phyloP scores from a whole-genome alignment of 2,797 vertebrate species.

The Channa striata region DNA sequence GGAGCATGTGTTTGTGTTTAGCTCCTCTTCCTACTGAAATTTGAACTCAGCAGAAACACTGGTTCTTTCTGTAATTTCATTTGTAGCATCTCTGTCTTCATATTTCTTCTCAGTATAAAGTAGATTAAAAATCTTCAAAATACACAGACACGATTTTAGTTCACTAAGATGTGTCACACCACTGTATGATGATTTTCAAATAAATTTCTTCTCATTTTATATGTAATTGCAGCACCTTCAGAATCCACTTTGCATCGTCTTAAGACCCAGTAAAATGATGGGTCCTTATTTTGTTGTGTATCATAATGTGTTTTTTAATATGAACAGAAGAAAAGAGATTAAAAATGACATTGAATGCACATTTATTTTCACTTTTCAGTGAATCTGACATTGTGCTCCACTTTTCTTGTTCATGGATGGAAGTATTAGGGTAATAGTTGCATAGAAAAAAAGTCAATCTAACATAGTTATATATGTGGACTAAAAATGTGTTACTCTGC shows the following conservation, averaged over 20 bases:
- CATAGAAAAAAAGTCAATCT: background rate
- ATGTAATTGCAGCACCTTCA: too few species aligned
- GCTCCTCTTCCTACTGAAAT: background rate
- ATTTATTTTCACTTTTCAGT: background rate
- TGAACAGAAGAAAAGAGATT: too few species aligned
- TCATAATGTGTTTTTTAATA: too few species aligned
- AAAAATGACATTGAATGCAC: background rate
- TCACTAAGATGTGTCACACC: too few species aligned
- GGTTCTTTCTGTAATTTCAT: background rate
- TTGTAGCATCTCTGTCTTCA: background rate
- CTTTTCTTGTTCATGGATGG: background rate
- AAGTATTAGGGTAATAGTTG: background rate
- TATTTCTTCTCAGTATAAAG: background rate
- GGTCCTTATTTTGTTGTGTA: too few species aligned
- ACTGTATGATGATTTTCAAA: too few species aligned
- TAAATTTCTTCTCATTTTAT: too few species aligned
- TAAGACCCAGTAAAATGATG: too few species aligned
- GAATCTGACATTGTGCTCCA: background rate
- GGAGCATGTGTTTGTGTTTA: background rate
- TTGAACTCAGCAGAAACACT: background rate
- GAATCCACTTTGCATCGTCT: too few species aligned
- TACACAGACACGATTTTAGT: too few species aligned
- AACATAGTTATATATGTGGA: background rate
- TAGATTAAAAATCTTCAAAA: background rate
- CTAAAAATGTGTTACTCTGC: background rate